These are phyloP conservation scores for Tragelaphus scriptus DNA, from an alignment of 2,113 vertebrate genomes.

Conservation along the genomic window DNA sequence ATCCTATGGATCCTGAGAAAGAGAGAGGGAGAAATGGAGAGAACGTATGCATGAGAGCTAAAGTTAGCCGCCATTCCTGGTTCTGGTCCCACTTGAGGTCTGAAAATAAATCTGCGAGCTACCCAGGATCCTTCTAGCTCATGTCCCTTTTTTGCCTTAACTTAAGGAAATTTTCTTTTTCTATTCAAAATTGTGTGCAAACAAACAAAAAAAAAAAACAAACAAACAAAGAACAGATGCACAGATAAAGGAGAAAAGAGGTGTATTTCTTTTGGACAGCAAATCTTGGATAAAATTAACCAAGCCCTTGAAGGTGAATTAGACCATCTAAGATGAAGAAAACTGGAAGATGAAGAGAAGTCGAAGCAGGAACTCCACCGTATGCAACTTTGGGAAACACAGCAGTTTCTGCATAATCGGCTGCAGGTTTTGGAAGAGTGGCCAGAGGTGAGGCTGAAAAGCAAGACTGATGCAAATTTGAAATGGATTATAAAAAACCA, in stretches of 20 bases:
- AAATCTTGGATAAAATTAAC: background rate
- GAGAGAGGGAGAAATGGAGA: background rate
- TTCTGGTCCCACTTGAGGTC: background rate
- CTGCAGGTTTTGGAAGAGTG: background rate
- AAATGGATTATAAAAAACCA: background rate
- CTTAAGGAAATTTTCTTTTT: background rate
- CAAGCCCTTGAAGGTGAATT: background rate
- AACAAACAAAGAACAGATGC: background rate
- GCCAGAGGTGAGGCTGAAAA: background rate
- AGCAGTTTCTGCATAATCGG: fast-evolving
- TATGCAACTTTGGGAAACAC: background rate
- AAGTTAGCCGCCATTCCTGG: fast-evolving
- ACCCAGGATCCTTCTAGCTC: background rate
- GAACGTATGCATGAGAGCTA: background rate
- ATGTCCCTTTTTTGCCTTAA: background rate
- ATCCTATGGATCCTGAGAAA: background rate
- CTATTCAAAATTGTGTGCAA: background rate
- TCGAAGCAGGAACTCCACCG: fast-evolving
- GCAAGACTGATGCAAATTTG: fast-evolving
- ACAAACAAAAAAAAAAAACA: too few relatives aligned
- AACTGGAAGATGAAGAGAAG: background rate
- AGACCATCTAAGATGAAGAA: background rate
- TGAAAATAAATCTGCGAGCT: background rate
- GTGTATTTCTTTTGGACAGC: background rate
- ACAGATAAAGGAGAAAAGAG: background rate